These are phyloP conservation scores for Drosophila tropicalis DNA, from an alignment of 1,140 invertebrate species.

Conservation along the genomic window DNA sequence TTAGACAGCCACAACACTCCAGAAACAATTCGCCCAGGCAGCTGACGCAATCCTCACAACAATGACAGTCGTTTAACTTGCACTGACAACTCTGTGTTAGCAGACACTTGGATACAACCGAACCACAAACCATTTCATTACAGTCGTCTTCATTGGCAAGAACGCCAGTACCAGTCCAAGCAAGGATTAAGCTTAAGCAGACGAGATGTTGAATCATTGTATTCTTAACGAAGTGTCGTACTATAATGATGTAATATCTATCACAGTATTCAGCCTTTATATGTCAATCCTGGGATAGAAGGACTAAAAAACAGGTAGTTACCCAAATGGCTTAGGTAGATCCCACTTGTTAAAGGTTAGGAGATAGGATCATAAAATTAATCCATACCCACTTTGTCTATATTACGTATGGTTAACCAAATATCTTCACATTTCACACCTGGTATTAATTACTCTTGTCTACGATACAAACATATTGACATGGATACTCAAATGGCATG, in stretches of 20 bases:
- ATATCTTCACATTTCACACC: too few relatives aligned
- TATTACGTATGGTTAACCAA: too few relatives aligned
- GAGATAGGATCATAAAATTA: neutral
- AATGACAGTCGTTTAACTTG: constrained; percentile 94
- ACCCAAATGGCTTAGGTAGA: neutral
- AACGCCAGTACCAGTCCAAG: neutral
- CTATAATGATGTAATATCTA: constrained; percentile 33
- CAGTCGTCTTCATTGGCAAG: constrained; percentile 61
- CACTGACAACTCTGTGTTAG: constrained; percentile 97
- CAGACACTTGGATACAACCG: constrained; percentile 97
- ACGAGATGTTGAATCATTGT: neutral
- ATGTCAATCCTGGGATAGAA: neutral
- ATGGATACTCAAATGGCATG: too few relatives aligned
- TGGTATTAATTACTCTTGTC: too few relatives aligned
- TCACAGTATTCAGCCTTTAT: constrained; percentile 31
- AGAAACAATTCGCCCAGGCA: constrained; percentile 94
- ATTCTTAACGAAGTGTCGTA: constrained; percentile 23
- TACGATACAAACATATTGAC: too few relatives aligned
- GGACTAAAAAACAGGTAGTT: constrained; percentile 33
- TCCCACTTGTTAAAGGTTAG: neutral
- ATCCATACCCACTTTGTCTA: neutral
- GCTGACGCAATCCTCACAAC: constrained; percentile 95
- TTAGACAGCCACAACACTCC: constrained; percentile 96
- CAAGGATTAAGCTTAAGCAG: constrained; percentile 10
- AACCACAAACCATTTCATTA: constrained; percentile 84